Evolutionary conservation across 2,888 invertebrate genomes (phyloP), one percentile per base, ranked within the genome.

Genomic region (Ctenicera cuprea): DNA sequence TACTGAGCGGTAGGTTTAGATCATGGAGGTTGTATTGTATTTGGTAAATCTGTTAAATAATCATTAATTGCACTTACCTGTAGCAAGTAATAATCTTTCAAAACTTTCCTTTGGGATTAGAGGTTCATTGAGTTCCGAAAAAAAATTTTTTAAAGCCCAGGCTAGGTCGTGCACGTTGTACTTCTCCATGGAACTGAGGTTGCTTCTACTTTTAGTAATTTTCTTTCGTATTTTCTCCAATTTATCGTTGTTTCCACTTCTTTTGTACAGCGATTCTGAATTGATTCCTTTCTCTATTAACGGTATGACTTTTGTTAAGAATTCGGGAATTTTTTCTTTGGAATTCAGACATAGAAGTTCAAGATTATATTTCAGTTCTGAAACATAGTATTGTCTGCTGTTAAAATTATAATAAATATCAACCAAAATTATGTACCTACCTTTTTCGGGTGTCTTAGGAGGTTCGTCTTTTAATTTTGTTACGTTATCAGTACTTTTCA

Each of bases 111-210:
- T 93, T 0, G 97, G 96, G 83, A 97, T 94, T 37, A 97, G 89
- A 0, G 97, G 96, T 81, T 95, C 94, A 83, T 94, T 93, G 76
- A 97, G 89, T 86, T 98, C 97, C 22, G 96, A 90, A 88, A 98
- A 95, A 90, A 97, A 98, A 82, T 95, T 90, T 88, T 97, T 97
- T 74, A 98, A 88, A 9, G 96, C 93, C 48, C 97, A 97, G 5
- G 96, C 94, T 78, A 98, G 88, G 63, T 97, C 97, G 86, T 97
- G 95, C 72, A 97, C 93, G 85, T 97, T 83, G 66, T 81, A 76
- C 71, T 83, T 84, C 2, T 84, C 83, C 57, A 85, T 65, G 9
- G 85, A 83, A 33, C 76, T 76, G 4, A 81, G 71, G 69, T 70
- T 65, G 14, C 62, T 66, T 41, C 82, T 82, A 41, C 79, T 82